A percentile compares a stretch with the other conserved stretches of the same genome.
These are phyloP conservation scores for Cisticola juncidis DNA, from an alignment of 2,113 vertebrate genomes.

Conservation along the genomic window DNA sequence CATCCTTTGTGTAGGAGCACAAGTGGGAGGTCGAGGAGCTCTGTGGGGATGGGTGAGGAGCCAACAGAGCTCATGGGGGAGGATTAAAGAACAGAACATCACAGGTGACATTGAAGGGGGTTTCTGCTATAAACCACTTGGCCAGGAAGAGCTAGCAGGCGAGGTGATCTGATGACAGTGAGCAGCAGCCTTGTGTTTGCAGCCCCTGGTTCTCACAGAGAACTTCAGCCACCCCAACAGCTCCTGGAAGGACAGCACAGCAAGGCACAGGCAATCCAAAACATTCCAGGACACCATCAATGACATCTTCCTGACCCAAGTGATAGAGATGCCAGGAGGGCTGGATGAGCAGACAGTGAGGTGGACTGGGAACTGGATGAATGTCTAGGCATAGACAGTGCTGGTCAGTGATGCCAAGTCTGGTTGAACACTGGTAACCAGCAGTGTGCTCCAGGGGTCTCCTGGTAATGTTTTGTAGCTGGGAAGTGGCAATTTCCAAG, in stretches of 20 bases:
- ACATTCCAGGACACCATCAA: background rate
- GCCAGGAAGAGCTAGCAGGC: background rate
- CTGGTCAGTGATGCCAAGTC: background rate
- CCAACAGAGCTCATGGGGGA: background rate
- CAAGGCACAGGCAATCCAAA: background rate
- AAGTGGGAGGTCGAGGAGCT: background rate
- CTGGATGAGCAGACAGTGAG: background rate
- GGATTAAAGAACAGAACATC: background rate
- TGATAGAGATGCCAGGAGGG: background rate
- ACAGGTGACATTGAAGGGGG: accelerated
- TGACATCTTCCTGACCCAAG: background rate
- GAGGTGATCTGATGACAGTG: background rate
- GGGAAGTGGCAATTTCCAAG: background rate
- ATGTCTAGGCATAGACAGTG: accelerated
- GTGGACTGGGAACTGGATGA: background rate
- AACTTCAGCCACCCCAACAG: background rate
- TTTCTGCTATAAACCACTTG: background rate
- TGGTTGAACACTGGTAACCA: background rate
- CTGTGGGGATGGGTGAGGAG: background rate
- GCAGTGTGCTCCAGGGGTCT: background rate
- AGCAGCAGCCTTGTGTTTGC: background rate
- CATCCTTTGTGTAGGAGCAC: background rate
- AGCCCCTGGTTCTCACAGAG: background rate
- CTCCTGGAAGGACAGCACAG: background rate
- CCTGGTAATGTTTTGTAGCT: background rate